Conservation (phyloP, 2,888 invertebrate species). For the Drosophila nr. medialis region DNA sequence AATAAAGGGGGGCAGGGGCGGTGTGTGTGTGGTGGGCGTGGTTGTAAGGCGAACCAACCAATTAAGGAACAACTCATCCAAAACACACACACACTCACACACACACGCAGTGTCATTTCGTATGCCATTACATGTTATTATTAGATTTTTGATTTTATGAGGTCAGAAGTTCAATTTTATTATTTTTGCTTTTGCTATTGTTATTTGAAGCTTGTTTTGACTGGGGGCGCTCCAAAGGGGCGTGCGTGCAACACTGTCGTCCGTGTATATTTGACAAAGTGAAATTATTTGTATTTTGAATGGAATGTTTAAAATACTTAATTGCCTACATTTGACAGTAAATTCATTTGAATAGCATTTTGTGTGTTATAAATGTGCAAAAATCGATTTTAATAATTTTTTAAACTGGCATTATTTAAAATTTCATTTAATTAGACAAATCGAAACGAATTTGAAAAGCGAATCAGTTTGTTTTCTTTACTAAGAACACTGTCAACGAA, state of each 20-base stretch:
- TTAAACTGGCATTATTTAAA: not conserved
- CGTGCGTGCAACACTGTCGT: slow-evolving; percentile 1
- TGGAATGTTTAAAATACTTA: not conserved
- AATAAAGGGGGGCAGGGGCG: rapidly evolving
- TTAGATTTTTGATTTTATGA: slow-evolving; percentile 23
- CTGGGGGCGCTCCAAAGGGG: slow-evolving; percentile 4
- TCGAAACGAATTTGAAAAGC: not conserved
- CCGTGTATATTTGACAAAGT: not conserved
- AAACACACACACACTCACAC: slow-evolving; percentile 20
- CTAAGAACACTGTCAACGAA: slow-evolving; percentile 41
- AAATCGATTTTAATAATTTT: not conserved
- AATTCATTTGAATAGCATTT: not conserved
- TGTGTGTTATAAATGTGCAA: not conserved
- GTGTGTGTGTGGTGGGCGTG: not conserved
- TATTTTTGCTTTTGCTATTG: slow-evolving; percentile 9
- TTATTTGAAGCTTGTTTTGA: slow-evolving; percentile 30
- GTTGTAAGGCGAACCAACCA: slow-evolving; percentile 9
- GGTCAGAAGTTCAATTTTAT: slow-evolving; percentile 25
- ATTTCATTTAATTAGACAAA: not conserved
- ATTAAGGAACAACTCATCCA: slow-evolving; percentile 30
- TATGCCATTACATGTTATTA: slow-evolving; percentile 39
- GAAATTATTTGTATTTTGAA: not conserved
- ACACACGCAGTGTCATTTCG: slow-evolving; percentile 36
- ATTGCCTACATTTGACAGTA: slow-evolving; percentile 13
- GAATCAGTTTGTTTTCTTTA: slow-evolving; percentile 22